Percentiles rank a stretch among this genome's conserved stretches.
Conservation (phyloP, 2,797 vertebrate species). For the Tachyglossus aculeatus region DNA sequence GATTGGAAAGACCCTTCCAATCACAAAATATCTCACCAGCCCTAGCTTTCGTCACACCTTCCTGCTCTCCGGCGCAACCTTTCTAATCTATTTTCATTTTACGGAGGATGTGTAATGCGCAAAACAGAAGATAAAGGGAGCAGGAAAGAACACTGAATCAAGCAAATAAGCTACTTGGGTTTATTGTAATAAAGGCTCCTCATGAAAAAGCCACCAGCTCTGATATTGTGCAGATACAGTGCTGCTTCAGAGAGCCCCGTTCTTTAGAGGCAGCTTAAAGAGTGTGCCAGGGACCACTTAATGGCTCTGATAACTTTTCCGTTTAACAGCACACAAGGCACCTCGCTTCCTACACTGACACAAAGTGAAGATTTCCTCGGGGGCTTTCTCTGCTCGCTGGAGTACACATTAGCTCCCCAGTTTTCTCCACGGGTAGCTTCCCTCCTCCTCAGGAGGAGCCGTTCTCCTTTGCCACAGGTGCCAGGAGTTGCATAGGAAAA, state of each 20-base stretch:
- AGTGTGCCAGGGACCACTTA: background rate
- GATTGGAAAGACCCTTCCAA: background rate
- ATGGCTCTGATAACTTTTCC: background rate
- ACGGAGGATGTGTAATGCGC: background rate
- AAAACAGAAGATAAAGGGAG: slow-evolving; percentile 1
- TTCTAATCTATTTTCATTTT: slow-evolving; percentile 3
- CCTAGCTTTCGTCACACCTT: background rate
- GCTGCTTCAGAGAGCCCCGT: background rate
- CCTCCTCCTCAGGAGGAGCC: background rate
- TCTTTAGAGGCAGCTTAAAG: background rate
- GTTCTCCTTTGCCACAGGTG: background rate
- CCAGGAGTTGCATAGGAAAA: slow-evolving; percentile 18
- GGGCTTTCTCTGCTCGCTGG: background rate
- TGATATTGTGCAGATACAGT: background rate
- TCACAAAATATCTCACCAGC: background rate
- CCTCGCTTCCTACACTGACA: background rate
- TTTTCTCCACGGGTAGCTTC: background rate
- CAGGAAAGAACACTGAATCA: slow-evolving; percentile 9
- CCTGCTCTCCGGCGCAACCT: background rate
- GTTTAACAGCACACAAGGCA: background rate
- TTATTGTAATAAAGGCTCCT: slow-evolving; percentile 21
- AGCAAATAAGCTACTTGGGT: slow-evolving; percentile 3
- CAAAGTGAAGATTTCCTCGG: slow-evolving; percentile 1
- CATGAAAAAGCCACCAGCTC: background rate
- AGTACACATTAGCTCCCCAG: background rate